Evolutionary conservation across 1,140 invertebrate genomes (phyloP).

Genomic region (Drosophila kikkawai): DNA sequence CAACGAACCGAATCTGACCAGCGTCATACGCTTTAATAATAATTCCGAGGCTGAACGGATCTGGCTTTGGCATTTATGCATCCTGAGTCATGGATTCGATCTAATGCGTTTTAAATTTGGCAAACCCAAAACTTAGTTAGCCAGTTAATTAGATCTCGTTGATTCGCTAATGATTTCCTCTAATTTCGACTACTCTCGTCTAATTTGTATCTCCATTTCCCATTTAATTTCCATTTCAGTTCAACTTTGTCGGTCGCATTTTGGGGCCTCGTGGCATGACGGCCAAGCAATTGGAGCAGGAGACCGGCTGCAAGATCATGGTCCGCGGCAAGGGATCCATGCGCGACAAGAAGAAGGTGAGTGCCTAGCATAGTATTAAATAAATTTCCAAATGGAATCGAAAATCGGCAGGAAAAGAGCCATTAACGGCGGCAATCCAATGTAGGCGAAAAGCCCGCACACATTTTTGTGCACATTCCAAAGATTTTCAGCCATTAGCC

Average conservation of each 20-base stretch:
- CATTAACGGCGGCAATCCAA: background rate
- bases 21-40: constrained; percentile 54
- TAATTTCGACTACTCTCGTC: constrained; percentile 39
- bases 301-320: constrained; percentile 99
- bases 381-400: background rate
- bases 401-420: constrained; percentile 6
- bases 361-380: constrained; percentile 29
- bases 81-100: constrained; percentile 58
- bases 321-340: constrained; percentile 99
- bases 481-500: constrained; percentile 28
- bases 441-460: background rate
- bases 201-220: constrained; percentile 69
- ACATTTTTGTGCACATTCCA: constrained; percentile 10
- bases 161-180: constrained; percentile 65
- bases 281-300: constrained; percentile 99
- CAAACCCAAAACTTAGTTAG: constrained; percentile 32
- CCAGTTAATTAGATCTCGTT: constrained; percentile 51
- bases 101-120: constrained; percentile 74
- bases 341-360: constrained; percentile 99
- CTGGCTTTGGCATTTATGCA: constrained; percentile 49
- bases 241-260: constrained; percentile 99
- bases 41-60: constrained; percentile 74
- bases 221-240: constrained; percentile 91
- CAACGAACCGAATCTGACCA: constrained; percentile 49
- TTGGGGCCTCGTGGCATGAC: constrained; percentile 99